phyloP scores from a whole-genome alignment of 2,797 vertebrate species.

The Pogoniulus pusillus region DNA sequence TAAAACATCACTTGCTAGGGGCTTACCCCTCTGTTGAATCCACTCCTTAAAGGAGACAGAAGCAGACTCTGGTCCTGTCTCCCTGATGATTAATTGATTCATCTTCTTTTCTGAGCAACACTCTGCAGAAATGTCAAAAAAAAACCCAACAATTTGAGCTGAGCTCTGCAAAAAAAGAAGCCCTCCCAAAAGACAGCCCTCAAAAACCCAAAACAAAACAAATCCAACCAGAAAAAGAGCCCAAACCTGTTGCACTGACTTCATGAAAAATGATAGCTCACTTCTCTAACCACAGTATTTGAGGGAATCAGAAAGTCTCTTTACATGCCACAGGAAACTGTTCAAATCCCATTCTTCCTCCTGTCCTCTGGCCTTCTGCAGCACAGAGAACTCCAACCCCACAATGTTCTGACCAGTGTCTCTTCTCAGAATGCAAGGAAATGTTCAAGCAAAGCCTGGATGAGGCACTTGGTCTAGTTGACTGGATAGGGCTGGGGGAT shows the following conservation, averaged over 20 bases:
- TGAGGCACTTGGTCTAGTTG: no score
- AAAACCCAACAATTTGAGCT: not conserved
- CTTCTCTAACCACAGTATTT: not conserved
- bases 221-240: not conserved
- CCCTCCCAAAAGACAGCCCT: no score
- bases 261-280: not conserved
- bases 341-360: not conserved
- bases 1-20: not conserved
- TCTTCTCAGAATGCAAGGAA: not conserved
- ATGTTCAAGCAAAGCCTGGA: no score
- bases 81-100: constrained; percentile 6
- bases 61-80: not conserved
- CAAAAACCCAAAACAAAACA: not conserved
- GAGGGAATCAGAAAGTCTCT: not conserved
- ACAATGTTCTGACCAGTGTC: not conserved
- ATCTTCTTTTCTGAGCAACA: not conserved
- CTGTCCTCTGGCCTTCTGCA: not conserved
- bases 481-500: no score
- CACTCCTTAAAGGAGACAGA: not conserved
- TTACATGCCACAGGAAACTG: not conserved
- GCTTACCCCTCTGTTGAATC: not conserved
- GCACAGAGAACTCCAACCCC: not conserved
- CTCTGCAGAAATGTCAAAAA: not conserved
- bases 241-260: not conserved
- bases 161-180: not conserved